Evolutionary conservation across 2,797 vertebrate species (phyloP), one percentile per base, ranked within the genome.

Genomic region (Melanotaenia boesemani): DNA sequence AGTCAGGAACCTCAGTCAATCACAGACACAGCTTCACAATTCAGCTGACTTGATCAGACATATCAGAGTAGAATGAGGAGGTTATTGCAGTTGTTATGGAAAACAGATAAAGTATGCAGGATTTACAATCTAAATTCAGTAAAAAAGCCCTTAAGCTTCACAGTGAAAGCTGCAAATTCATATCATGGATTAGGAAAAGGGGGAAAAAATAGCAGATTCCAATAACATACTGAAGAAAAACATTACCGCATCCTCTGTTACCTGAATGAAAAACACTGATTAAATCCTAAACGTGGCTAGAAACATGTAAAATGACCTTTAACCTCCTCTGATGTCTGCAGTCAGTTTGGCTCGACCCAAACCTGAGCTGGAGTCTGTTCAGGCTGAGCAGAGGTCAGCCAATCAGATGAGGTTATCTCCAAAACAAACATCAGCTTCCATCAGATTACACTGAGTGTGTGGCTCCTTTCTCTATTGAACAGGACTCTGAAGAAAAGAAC

Each of bases 371-470:
- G 22, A 48, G 64, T 28, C 55, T 24, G 58, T 36, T 36, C 61
- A 57, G 54, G 46, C 44, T 18, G 77, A 46, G 64, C 79, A 89
- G 80, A 88, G 91, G 88, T 91, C 92, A 73, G 34, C 80, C 76
- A 79, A 80, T 84, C 86, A 84, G 81, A 85, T 79, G 63, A 83
- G 67, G 67, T 80, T 86, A 93, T 91, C 93, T 89, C 65, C 77
- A 82, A 92, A 92, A 87, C 88, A 93, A 93, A 93, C 77, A 70
- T 39, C 70, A 59, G 60, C 76, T 81, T 71, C 81, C 86, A 81
- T 88, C 85, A 89, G 39, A 62, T 75, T 80, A 68, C 69, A n/a
- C 62, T 20, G 18, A 60, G 77, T 65, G 67, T 39, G 56, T 28
- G 39, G 18, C 22, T 32, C 22, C 22, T 65, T 70, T 82, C 59